Evolutionary conservation across 2,113 vertebrate genomes (phyloP).

Genomic region (Condylura cristata): DNA sequence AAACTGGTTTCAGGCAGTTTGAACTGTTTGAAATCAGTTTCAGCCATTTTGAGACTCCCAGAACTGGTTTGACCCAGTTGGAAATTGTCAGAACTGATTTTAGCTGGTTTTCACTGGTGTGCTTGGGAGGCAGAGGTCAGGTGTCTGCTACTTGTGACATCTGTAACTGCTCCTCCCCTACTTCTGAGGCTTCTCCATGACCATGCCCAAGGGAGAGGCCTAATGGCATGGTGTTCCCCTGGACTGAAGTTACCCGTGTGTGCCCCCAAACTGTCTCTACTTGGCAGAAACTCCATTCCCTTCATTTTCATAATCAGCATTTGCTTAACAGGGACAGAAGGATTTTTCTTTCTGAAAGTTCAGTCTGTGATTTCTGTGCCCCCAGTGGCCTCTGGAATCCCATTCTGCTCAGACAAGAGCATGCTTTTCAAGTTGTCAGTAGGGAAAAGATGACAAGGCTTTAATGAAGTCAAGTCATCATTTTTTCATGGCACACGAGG

Average conservation of each 20-base stretch:
- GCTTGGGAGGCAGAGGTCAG: not conserved
- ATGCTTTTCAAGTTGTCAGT: constrained; percentile 63
- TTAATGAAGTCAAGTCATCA: constrained; percentile 77
- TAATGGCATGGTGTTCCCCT: not conserved
- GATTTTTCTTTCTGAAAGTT: constrained; percentile 54
- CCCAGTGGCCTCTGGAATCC: constrained; percentile 52
- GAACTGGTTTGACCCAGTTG: too few relatives aligned
- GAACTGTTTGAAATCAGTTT: too few relatives aligned
- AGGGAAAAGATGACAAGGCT: constrained; percentile 64
- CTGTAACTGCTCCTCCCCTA: not conserved
- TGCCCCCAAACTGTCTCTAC: not conserved
- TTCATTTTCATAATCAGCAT: constrained; percentile 21
- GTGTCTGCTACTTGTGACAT: not conserved
- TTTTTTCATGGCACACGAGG: constrained; percentile 56
- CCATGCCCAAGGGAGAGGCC: not conserved
- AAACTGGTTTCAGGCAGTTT: too few relatives aligned
- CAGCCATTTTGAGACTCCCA: too few relatives aligned
- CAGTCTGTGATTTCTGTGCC: constrained; percentile 33
- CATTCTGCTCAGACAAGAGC: not conserved
- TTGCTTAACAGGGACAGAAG: not conserved
- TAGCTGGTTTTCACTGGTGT: not conserved
- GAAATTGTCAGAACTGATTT: too few relatives aligned
- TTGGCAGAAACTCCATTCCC: not conserved
- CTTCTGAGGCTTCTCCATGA: not conserved
- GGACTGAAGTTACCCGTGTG: fast-evolving